Evolutionary conservation across 2,888 invertebrate species (phyloP), one percentile per base, ranked within the genome.

Genomic region (Drosophila birchii): DNA sequence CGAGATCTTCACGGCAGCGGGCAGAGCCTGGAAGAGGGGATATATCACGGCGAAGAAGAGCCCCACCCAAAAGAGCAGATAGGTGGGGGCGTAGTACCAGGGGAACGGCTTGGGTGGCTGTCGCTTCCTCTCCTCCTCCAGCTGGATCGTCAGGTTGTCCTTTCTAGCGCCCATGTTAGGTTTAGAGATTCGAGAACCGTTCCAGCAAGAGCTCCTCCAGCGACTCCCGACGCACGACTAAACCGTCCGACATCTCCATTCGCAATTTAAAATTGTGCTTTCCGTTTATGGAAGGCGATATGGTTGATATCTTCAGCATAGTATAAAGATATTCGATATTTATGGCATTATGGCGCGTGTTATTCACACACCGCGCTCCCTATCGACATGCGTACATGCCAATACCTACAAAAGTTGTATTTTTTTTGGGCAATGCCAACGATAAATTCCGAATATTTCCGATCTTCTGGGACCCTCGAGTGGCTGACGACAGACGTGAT

Each of bases 1-100:
- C 9, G 69, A 59, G 2, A 89, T 45, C 2, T 54, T 80, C 5
- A 91, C 39, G 0, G 86, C 80, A 1, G 66, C 54, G 7, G 92
- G 92, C 9, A 92, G 75, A 18, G 78, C 67, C 11, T 84, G 77
- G 41, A 86, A 89, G 5, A 85, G 57, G 0, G 86, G 88, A 23
- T 87, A 60, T 0, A 89, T 86, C 0, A 90, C 78, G 7, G 87
- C 88, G 16, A 83, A 88, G 47, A 90, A 86, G 5, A 92, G 61
- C 1, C 73, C 76, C 5, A 80, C 45, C 91, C 91, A 92, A 57
- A 90, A 78, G 9, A 88, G 53, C 2, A 89, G 54, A 61, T 87
- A 91, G 7, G 76, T 78, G 8, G 80, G 81, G 9, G 82, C 89
- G 43, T 79, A 83, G 53, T 81, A 89, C 88, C 89, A 91, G 18